These are phyloP conservation scores for Penaeus vannamei DNA, from an alignment of 1,140 invertebrate genomes.

Conservation along the genomic window DNA sequence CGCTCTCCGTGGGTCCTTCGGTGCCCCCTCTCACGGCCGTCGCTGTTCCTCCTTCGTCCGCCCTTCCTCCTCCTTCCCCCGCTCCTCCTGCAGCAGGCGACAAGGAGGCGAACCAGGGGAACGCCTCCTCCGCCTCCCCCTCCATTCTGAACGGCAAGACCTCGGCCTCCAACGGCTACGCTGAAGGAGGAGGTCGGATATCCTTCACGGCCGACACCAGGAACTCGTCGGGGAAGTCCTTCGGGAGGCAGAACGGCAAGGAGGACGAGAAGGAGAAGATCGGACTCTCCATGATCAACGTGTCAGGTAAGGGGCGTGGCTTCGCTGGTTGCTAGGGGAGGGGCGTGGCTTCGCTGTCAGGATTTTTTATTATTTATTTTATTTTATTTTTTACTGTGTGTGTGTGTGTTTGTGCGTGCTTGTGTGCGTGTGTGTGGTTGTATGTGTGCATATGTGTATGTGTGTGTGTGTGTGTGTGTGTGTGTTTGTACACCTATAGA, in stretches of 20 bases:
- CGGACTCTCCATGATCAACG: constrained; percentile 47
- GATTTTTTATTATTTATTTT: no score
- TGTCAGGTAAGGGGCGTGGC: constrained; percentile 26
- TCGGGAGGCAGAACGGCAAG: background rate
- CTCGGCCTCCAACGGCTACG: background rate
- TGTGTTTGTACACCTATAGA: no score
- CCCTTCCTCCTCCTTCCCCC: background rate
- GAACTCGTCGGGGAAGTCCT: constrained; percentile 17
- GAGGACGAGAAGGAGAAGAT: constrained; percentile 28
- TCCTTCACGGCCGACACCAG: constrained; percentile 6
- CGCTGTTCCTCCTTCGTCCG: no score
- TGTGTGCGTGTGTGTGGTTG: no score
- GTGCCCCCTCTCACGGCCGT: background rate
- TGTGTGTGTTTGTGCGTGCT: no score
- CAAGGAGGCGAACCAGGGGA: background rate
- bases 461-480: no score
- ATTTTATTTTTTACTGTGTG: no score
- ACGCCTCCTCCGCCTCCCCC: background rate
- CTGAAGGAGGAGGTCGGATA: background rate
- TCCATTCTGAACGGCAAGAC: background rate
- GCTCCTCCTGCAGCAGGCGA: background rate
- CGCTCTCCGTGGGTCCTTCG: background rate
- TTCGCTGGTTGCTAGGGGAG: no score
- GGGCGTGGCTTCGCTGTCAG: no score
- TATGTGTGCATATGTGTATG: no score